Base-by-base conservation (phyloP, 23 tunicate species). In the Oikopleura dioica region DNA sequence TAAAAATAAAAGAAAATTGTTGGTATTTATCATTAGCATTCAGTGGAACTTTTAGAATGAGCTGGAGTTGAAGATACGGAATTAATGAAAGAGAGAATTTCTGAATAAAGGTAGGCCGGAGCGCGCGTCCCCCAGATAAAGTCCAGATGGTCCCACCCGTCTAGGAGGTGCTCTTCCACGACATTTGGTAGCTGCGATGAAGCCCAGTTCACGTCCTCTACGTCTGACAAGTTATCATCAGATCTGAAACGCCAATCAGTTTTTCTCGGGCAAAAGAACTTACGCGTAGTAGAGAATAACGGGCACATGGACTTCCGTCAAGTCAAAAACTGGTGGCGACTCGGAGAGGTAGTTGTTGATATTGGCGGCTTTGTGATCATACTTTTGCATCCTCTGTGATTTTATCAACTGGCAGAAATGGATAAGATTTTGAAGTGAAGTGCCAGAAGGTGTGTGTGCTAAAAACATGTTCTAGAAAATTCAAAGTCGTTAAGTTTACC, bases 391-490 rank as follows among this genome's bases (percentile, higher is more conserved):
- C 76, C 68, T 76, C 9, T 92, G 87, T 2, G 82, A 77, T 35
- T 82, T 77, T 21, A 92, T 87, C 77, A 92, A 26, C 76, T 92
- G 98, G 24, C 84, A 68, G 79, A 81, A 50, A 78, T 92, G 98
- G 26, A 92, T 68, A 23, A 86, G 76, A 69, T 92, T 92, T 26
- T 92, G 98, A 31, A 85, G 79, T 0, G 98, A 92, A 31, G 98
- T 92, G 29, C 98, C 98, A 38, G 95, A 92, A 24, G 98, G 98
- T 31, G 87, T 82, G 37, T 92, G 92, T 29, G 98, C 83, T n/a
- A n/a, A n/a, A n/a, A n/a, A n/a, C n/a, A n/a, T n/a, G n/a, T n/a
- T n/a, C n/a, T n/a, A n/a, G n/a, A n/a, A n/a, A n/a, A n/a, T n/a
- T n/a, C n/a, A n/a, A n/a, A n/a, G n/a, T n/a, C n/a, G n/a, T n/a